A percentile compares a stretch with the other conserved stretches of the same genome.
Conservation (phyloP, 2,888 invertebrate genomes). For the Sesia bembeciformis region DNA sequence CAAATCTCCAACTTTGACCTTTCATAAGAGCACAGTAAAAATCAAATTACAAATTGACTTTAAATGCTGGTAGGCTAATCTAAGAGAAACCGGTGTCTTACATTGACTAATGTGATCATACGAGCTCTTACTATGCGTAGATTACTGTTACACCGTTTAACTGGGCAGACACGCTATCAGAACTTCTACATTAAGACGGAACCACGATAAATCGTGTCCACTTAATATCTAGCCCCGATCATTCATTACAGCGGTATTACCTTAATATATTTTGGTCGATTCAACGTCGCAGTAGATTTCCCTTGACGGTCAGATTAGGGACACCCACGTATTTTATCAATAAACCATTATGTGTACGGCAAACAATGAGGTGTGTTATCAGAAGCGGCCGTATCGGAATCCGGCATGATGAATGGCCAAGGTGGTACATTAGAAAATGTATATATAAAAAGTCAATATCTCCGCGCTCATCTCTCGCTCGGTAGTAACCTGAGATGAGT, state of each 20-base stretch:
- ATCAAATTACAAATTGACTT: conserved; percentile 34
- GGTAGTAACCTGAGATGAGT: conserved; percentile 34
- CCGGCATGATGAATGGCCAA: conserved; percentile 56
- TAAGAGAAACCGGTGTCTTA: conserved; percentile 38
- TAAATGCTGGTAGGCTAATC: conserved; percentile 35
- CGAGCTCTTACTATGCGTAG: conserved; percentile 24
- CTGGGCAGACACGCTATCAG: conserved; percentile 39
- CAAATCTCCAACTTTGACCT: conserved; percentile 48
- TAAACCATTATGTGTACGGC: conserved; percentile 68
- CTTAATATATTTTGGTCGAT: conserved; percentile 46
- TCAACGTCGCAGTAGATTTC: conserved; percentile 50
- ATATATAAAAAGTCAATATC: conserved; percentile 71
- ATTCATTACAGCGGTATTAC: conserved; percentile 53
- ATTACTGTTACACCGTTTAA: conserved; percentile 39
- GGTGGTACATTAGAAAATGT: conserved; percentile 66
- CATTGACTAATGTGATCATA: conserved; percentile 58
- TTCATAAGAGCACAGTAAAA: conserved; percentile 30
- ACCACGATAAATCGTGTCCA: conserved; percentile 55
- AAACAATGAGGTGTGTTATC: conserved; percentile 69
- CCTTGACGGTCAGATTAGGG: conserved; percentile 49
- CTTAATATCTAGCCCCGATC: conserved; percentile 59
- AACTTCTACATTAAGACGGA: conserved; percentile 45
- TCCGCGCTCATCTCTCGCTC: conserved; percentile 36
- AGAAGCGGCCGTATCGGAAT: conserved; percentile 39
- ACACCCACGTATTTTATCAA: conserved; percentile 72